Conservation (phyloP, 2,888 invertebrate species). For the Noctua fimbriata region DNA sequence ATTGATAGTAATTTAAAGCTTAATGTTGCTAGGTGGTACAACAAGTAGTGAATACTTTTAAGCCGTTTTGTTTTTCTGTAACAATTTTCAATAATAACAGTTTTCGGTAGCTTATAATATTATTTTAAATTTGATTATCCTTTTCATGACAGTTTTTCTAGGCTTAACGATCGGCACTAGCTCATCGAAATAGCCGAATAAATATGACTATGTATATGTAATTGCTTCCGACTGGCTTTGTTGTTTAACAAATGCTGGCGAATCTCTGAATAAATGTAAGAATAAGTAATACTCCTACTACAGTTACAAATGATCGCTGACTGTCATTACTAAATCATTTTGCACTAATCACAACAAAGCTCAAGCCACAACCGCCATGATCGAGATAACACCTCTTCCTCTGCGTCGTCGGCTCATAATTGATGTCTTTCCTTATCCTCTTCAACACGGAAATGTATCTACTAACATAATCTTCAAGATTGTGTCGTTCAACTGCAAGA, state of each 20-base stretch:
- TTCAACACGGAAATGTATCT: constrained; percentile 27
- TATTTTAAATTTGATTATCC: too few relatives aligned
- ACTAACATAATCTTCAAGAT: constrained; percentile 42
- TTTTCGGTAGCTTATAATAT: too few relatives aligned
- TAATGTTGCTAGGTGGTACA: neutral
- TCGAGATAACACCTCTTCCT: constrained; percentile 5
- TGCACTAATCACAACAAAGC: constrained; percentile 7
- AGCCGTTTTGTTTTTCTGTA: neutral
- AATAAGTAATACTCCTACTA: neutral
- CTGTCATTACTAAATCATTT: neutral
- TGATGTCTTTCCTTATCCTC: constrained; percentile 40
- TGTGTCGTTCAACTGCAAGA: constrained; percentile 39
- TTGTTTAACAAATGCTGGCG: neutral
- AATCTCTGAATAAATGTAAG: neutral
- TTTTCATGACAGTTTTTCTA: too few relatives aligned
- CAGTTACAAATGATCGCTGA: neutral
- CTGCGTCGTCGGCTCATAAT: constrained; percentile 43
- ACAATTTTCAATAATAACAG: too few relatives aligned
- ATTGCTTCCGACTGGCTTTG: neutral
- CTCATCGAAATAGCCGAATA: neutral
- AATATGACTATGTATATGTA: neutral
- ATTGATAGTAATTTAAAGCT: neutral
- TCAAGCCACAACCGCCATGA: neutral
- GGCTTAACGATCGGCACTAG: too few relatives aligned
- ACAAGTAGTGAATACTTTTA: neutral